Conservation (phyloP, 2,888 invertebrate genomes). For the Melinaea menophilus region DNA sequence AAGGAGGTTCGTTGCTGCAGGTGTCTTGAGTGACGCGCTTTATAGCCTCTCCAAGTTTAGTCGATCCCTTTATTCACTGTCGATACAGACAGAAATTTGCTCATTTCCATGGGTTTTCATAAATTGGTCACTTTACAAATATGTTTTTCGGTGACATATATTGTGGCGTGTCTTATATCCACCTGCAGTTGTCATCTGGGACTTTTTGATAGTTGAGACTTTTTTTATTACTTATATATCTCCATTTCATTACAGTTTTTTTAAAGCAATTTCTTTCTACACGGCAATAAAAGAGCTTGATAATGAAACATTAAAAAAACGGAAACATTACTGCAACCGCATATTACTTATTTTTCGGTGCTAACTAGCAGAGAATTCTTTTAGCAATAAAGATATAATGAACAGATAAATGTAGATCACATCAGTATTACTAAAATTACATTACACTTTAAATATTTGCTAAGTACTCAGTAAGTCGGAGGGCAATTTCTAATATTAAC, state of each 20-base stretch:
- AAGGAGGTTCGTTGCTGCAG: slow-evolving; percentile 61
- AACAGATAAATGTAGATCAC: no score
- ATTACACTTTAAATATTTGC: neutral
- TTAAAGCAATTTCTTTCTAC: no score
- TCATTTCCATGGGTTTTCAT: slow-evolving; percentile 34
- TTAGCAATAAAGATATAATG: no score
- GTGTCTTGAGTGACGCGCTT: slow-evolving; percentile 49
- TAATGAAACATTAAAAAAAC: no score
- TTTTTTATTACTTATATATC: slow-evolving; percentile 29
- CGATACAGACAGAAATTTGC: slow-evolving; percentile 12
- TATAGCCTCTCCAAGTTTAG: slow-evolving; percentile 45
- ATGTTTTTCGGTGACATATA: slow-evolving; percentile 54
- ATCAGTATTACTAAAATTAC: no score
- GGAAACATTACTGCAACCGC: no score
- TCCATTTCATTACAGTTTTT: no score
- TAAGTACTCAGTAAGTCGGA: no score
- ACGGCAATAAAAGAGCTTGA: no score
- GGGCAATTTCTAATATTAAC: neutral
- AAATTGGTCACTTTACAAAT: slow-evolving; percentile 57
- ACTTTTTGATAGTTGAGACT: slow-evolving; percentile 50
- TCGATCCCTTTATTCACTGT: slow-evolving; percentile 37
- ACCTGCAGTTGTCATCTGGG: slow-evolving; percentile 51
- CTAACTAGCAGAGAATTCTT: no score
- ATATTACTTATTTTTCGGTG: no score
- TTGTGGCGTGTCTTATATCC: slow-evolving; percentile 54